These are phyloP conservation scores for Ia io DNA, from an alignment of 2,113 vertebrate genomes.

Conservation along the genomic window DNA sequence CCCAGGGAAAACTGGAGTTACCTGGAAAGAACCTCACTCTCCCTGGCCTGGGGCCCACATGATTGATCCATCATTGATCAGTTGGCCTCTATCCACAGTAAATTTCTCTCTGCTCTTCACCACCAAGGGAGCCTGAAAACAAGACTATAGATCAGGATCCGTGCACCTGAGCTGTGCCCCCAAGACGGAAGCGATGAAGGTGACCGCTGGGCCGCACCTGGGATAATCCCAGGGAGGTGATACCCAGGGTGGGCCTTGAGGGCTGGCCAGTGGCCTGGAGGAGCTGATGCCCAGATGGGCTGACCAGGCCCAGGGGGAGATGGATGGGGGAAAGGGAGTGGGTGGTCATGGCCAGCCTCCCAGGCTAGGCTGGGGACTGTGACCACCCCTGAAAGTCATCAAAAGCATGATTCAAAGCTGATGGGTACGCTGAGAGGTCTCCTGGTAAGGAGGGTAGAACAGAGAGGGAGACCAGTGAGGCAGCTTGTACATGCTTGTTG, in stretches of 20 bases:
- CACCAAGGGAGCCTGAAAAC: neutral
- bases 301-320: neutral
- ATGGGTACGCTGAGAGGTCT: neutral
- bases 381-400: neutral
- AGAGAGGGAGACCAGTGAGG: neutral
- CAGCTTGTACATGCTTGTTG: neutral
- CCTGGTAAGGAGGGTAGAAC: neutral
- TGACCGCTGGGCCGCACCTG: neutral
- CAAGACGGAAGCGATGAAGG: fast-evolving
- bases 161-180: neutral
- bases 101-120: neutral
- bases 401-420: too few species aligned
- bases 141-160: neutral
- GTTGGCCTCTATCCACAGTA: neutral
- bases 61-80: too few species aligned
- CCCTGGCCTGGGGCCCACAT: neutral
- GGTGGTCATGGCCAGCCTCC: neutral
- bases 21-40: neutral
- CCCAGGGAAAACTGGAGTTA: neutral
- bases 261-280: too few species aligned
- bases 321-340: neutral
- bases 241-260: neutral
- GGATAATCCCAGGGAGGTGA: neutral
- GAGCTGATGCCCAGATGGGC: neutral
- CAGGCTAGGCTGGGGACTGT: neutral